These are phyloP conservation scores for Planiliza haematocheilus DNA, from an alignment of 2,113 vertebrate genomes.

Conservation along the genomic window DNA sequence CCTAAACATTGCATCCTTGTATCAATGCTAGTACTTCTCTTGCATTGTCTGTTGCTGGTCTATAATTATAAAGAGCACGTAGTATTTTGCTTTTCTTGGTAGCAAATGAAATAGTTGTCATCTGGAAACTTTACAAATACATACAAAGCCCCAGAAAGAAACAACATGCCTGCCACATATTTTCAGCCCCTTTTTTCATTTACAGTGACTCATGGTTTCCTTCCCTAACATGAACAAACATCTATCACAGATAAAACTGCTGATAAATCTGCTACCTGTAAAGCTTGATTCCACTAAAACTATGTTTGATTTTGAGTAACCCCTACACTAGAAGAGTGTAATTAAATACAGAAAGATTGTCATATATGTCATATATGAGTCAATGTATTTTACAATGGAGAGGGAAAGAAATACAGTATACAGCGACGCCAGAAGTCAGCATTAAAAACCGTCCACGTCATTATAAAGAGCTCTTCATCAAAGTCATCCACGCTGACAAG, in stretches of 20 bases:
- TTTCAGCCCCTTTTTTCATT: background rate
- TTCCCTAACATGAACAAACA: too few relatives aligned
- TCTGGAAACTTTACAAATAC: background rate
- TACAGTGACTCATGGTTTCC: background rate
- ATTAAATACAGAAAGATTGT: too few relatives aligned
- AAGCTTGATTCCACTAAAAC: background rate
- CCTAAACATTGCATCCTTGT: too few relatives aligned
- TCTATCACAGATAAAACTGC: too few relatives aligned
- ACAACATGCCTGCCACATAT: too few relatives aligned
- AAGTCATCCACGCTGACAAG: background rate
- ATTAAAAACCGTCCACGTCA: background rate
- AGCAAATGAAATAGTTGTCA: conserved; percentile 5
- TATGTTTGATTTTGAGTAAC: background rate
- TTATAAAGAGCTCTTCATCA: conserved; percentile 4
- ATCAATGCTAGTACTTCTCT: too few relatives aligned
- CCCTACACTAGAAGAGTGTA: too few relatives aligned
- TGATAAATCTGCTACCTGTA: background rate
- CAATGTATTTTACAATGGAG: background rate
- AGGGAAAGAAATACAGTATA: background rate
- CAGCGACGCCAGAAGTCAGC: background rate
- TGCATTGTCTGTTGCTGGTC: background rate
- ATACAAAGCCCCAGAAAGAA: background rate
- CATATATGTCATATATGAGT: too few relatives aligned
- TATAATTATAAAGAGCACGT: too few relatives aligned
- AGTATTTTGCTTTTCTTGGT: too few relatives aligned